These are phyloP conservation scores for Acrossocheilus wenchowensis DNA, from an alignment of 2,797 vertebrate species.

Conservation along the genomic window DNA sequence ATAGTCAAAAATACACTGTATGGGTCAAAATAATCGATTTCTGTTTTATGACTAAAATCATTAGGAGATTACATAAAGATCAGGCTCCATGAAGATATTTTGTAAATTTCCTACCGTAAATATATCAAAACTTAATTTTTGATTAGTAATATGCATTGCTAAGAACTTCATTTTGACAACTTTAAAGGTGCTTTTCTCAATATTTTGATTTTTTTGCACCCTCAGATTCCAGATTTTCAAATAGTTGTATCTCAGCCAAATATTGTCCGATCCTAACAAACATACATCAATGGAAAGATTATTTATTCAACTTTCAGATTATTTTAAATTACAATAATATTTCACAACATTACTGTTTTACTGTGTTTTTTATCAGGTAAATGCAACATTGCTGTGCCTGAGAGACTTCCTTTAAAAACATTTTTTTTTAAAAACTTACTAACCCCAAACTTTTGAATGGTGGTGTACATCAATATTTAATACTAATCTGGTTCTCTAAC, in stretches of 20 bases:
- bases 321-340: not conserved
- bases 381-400: not conserved
- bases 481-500: not conserved
- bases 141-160: not conserved
- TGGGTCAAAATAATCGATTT: not conserved
- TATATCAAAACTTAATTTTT: not conserved
- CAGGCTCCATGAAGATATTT: not conserved
- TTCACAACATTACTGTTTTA: not conserved
- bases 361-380: not conserved
- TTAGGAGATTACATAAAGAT: not conserved
- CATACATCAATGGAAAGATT: not conserved
- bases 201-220: not conserved
- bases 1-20: not conserved
- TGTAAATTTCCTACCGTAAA: not conserved
- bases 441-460: not conserved
- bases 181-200: not conserved
- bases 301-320: not conserved
- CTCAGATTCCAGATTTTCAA: not conserved
- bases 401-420: not conserved
- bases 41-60: not conserved
- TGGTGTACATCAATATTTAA: not conserved
- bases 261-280: not conserved
- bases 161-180: not conserved
- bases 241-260: not conserved
- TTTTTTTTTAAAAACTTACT: not conserved